Base-by-base conservation (phyloP, 1,140 invertebrate genomes). In the Pararge aegeria region DNA sequence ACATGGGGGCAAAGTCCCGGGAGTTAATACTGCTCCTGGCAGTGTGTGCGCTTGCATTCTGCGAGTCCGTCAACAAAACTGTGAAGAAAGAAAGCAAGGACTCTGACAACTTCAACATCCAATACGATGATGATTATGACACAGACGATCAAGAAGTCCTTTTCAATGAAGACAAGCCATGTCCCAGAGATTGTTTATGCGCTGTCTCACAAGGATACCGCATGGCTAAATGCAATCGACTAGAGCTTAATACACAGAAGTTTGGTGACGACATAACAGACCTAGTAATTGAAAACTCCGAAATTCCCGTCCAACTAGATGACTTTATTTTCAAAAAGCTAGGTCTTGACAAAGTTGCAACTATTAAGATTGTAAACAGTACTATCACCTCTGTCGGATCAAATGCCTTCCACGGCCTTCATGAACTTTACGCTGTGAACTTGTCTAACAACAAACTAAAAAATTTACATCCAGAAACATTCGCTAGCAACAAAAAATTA, bases 391-490 rank as follows among this genome's bases (percentile, higher is more conserved):
- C 83, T 48, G 80, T 93, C 60, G 89, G 89, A 61, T 83, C 89
- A 1, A 93, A 90, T 7, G 93, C 94, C 0, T 95, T 95, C 80
- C 88, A 92, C 38, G 94, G 93, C 0, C 79, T 95, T 10, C 73
- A 91, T 9, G 92, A 93, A 49, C 83, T 95, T 0, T 94, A 93
- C 55, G 90, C 93, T 1, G 90, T 95, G 0, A 94, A 94, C 66
- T 80, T 95, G 24, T 93, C 93, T 0, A 91, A 92, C 64, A 94
- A 94, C 49, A 91, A 91, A 40, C 81, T 95, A 13, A 89, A 92
- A 21, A 87, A 88, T 19, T 83, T 95, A 18, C 92, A 94, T 66
- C 92, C 93, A 0, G 92, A 94, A 59, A 93, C 93, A 0, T 95
- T 95, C 78, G 87, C 91, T 1, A 91, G 90, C 49, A 94, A 94